A percentile compares a stretch with the other conserved stretches of the same genome.
These are phyloP conservation scores for Phalacrocorax brasilianus DNA, from an alignment of 2,113 vertebrate species.

Conservation along the genomic window DNA sequence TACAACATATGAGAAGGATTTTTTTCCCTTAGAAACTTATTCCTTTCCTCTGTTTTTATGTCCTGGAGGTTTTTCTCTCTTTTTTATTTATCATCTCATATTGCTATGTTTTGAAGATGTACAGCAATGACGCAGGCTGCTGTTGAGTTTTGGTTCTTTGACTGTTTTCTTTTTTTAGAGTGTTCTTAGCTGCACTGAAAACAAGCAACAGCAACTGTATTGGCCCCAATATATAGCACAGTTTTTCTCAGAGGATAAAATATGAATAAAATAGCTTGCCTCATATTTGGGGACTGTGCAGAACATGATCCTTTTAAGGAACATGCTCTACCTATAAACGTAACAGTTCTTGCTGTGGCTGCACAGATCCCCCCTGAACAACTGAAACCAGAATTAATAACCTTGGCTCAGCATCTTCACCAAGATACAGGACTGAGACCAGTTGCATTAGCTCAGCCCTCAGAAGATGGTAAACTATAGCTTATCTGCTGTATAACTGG, in stretches of 20 bases:
- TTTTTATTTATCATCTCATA: constrained; percentile 44
- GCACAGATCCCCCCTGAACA: neutral
- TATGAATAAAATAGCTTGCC: neutral
- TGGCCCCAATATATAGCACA: neutral
- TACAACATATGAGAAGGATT: neutral
- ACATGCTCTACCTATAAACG: neutral
- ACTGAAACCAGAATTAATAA: neutral
- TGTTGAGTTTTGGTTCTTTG: constrained; percentile 25
- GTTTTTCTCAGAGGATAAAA: neutral
- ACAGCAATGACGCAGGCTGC: constrained; percentile 30
- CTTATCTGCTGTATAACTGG: neutral
- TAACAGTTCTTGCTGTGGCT: neutral
- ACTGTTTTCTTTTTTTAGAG: constrained; percentile 49
- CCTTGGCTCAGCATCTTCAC: neutral
- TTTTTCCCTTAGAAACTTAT: neutral
- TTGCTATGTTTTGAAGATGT: constrained; percentile 25
- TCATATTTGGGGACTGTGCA: neutral
- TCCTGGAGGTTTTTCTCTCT: constrained; percentile 11
- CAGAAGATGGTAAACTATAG: neutral
- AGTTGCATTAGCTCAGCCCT: neutral
- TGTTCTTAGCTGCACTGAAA: neutral
- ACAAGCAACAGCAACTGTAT: neutral
- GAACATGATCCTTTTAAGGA: neutral
- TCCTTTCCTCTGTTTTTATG: constrained; percentile 21
- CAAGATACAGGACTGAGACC: neutral